Evolutionary conservation across 2,797 vertebrate species (phyloP), one percentile per base, ranked within the genome.

Genomic region (Limosa lapponica): DNA sequence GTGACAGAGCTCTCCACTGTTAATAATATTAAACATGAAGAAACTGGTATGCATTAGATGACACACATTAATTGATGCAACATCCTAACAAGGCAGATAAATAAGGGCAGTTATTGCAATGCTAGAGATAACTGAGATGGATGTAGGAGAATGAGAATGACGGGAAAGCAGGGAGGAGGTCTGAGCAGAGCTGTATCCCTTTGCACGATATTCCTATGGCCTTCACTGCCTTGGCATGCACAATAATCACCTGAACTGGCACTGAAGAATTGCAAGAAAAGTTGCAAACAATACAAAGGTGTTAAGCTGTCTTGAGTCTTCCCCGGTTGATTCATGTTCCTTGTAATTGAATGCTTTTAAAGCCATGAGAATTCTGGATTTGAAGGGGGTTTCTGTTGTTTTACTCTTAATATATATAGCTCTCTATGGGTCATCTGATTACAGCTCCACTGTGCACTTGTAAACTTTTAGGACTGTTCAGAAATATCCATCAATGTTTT

Each of bases 261-360:
- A 58, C 85, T 86, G 46, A 93, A 95, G 39, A 77, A 83, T 44
- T 93, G 83, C 86, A 80, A 44, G 78, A 85, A 92, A 95, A 89
- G 84, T 70, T 84, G 54, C 55, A 96, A 94, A 94, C 88, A 93
- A 67, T 89, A 89, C 69, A 32, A 27, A 96, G 51, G 61, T 95
- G 74, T 95, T 94, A 93, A 90, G 74, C 64, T 92, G 83, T 84
- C 86, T 87, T 46, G 64, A 85, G 59, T 70, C 74, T 89, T 89
- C 55, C 54, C 36, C 32, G 32, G 48, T 16, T 86, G 91, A 89
- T 96, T 94, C 81, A 80, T 77, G 48, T 82, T 93, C 37, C 81
- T 93, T 86, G 87, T 94, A 91, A 90, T 30, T 84, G 80, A 93
- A 59, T 91, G 87, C 81, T 95, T 94, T 96, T 87, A 94, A 92